Percentiles rank a stretch among this genome's conserved stretches.
Evolutionary conservation across 2,113 vertebrate species (phyloP).

Genomic region (Pluvialis apricaria): DNA sequence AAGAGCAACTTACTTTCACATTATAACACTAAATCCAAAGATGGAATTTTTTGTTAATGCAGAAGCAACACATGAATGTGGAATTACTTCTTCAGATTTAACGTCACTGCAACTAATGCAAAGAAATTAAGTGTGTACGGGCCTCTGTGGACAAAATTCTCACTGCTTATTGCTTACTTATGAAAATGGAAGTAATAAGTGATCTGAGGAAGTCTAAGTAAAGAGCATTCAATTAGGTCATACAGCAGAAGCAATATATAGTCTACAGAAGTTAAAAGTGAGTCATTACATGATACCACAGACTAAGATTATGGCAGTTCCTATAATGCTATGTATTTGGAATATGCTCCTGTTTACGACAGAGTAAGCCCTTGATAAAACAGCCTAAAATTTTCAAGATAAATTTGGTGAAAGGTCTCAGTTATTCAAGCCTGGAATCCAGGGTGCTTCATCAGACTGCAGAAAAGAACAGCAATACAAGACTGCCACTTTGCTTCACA

Average conservation of each 20-base stretch:
- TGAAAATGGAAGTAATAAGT: neutral
- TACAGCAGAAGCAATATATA: neutral
- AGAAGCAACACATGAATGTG: neutral
- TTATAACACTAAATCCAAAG: neutral
- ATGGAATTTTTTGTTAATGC: neutral
- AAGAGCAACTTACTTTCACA: neutral
- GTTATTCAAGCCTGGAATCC: neutral
- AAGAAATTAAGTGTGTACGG: neutral
- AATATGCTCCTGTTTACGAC: neutral
- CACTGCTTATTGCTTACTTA: neutral
- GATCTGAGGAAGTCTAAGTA: neutral
- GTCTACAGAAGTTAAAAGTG: neutral
- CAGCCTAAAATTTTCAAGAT: neutral
- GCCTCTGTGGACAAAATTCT: neutral
- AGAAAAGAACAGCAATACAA: neutral
- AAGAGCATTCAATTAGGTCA: neutral
- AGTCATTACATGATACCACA: neutral
- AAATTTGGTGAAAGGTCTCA: neutral
- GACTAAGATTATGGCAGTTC: neutral
- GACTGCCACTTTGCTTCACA: neutral
- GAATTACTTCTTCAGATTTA: neutral
- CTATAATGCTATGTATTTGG: neutral
- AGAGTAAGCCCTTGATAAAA: neutral
- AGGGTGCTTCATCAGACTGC: neutral
- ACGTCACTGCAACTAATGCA: accelerated